Base-by-base conservation (phyloP, 1,140 invertebrate genomes). In the Lucilia cuprina region DNA sequence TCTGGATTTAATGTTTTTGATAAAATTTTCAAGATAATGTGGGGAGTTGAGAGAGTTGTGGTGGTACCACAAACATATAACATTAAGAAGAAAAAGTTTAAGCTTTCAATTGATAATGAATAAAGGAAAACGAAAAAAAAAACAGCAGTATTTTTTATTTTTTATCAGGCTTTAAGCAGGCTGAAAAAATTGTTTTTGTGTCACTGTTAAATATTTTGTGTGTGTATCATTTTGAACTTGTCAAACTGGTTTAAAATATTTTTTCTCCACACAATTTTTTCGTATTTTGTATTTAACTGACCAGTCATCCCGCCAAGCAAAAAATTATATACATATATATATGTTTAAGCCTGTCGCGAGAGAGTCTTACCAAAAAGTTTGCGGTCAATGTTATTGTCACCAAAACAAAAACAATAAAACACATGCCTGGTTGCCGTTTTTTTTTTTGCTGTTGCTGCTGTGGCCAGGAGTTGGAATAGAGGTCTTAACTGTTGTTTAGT, bases 331-430 rank as follows among this genome's bases (percentile, higher is more conserved):
- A 8, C 13, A 17, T 55, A 1, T 55, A 17, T 55, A n/a, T 12
- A 14, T 55, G 17, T 55, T 55, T 30, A 41, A 80, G 77, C 47
- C 77, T 78, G 75, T 41, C n/a, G 77, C 77, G 41, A 49, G 19
- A 47, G 25, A 50, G 47, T 47, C 77, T 80, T 21, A 47, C 34
- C 75, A 30, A 78, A 78, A 41, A 47, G 41, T 80, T 80, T 80
- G 77, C 77, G 77, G 77, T 80, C 77, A 80, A 80, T 80, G 77
- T 80, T 80, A 80, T 80, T 80, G 77, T 80, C 77, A 80, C 17
- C 77, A 17, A 50, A 50, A 34, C 17, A n/a, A 34, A 34, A 77
- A 77, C 14, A 77, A 13, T 30, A 35, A 35, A 80, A 49, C 77
- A 70, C 21, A 70, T 70, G 65, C 65, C 65, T 70, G 65, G n/a